A percentile compares a stretch with the other conserved stretches of the same genome.
Conservation (phyloP, 1,140 invertebrate genomes). For the Bombus picipes region DNA sequence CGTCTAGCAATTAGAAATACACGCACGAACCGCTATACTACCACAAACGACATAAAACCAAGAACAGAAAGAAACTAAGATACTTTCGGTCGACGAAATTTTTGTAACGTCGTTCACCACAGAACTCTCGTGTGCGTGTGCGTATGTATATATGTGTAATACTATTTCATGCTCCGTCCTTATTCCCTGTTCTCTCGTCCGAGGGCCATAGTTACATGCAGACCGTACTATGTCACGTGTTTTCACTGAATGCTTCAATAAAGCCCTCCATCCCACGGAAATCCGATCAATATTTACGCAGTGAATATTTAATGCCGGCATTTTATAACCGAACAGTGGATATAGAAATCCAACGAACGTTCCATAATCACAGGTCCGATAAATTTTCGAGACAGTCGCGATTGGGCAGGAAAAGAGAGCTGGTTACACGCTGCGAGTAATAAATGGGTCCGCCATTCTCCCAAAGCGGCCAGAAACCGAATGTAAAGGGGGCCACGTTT, state of each 20-base stretch:
- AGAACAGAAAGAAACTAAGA: not conserved
- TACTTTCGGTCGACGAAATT: not conserved
- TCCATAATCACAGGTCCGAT: not conserved
- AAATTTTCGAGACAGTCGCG: not conserved
- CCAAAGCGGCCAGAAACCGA: not conserved
- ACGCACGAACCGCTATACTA: constrained; percentile 5
- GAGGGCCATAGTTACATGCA: not conserved
- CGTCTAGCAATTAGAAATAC: constrained; percentile 9
- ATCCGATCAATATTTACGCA: not conserved
- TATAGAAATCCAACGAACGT: not conserved
- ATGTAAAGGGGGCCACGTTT: not conserved
- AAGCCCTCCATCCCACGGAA: not conserved
- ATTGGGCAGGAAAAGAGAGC: too few relatives aligned
- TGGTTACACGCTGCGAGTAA: not conserved
- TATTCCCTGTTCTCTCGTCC: not conserved
- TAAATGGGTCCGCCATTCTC: not conserved
- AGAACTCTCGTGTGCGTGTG: not conserved
- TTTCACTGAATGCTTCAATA: not conserved
- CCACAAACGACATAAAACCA: not conserved
- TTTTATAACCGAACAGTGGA: not conserved
- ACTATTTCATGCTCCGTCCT: constrained; percentile 22
- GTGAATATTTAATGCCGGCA: not conserved
- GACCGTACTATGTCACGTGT: not conserved
- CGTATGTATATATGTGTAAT: not conserved
- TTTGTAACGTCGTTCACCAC: too few relatives aligned